Evolutionary conservation across 2,888 invertebrate genomes (phyloP).

Genomic region (Heliconius sara): DNA sequence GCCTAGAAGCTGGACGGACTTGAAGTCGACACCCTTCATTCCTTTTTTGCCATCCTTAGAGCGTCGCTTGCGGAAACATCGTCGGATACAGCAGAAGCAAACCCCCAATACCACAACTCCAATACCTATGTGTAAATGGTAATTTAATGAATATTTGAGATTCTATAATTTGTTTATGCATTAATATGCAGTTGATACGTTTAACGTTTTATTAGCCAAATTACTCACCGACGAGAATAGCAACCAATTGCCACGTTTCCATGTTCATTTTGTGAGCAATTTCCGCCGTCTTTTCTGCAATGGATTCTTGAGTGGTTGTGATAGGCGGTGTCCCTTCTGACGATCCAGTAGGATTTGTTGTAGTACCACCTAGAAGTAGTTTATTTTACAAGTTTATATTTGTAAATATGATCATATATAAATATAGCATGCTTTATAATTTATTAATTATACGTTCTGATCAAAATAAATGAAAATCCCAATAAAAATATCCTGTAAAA

Average conservation of each 20-base stretch:
- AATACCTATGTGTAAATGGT: conserved; percentile 81
- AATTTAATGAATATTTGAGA: neutral
- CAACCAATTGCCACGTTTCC: conserved; percentile 93
- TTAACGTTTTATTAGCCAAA: neutral
- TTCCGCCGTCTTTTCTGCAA: conserved; percentile 84
- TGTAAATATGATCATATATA: too few species aligned
- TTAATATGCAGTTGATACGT: neutral
- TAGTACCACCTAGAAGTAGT: conserved; percentile 41
- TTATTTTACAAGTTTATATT: too few species aligned
- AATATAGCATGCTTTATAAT: too few species aligned
- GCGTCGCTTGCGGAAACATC: conserved; percentile 95
- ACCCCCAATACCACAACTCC: conserved; percentile 91
- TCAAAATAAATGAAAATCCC: too few species aligned
- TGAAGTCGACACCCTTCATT: conserved; percentile 96
- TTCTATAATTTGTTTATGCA: neutral
- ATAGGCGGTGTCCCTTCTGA: conserved; percentile 55
- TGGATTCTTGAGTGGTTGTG: conserved; percentile 74
- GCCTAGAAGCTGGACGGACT: conserved; percentile 97
- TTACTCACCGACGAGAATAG: conserved; percentile 90
- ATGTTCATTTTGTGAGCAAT: conserved; percentile 89
- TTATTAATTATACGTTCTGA: too few species aligned
- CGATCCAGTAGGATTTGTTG: conserved; percentile 38
- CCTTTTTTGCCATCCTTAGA: conserved; percentile 98
- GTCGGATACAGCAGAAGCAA: conserved; percentile 95
- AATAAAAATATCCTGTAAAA: too few species aligned